Conservation (phyloP, 53 echinoderm and acorn worm species). For the Actinopyga echinites region DNA sequence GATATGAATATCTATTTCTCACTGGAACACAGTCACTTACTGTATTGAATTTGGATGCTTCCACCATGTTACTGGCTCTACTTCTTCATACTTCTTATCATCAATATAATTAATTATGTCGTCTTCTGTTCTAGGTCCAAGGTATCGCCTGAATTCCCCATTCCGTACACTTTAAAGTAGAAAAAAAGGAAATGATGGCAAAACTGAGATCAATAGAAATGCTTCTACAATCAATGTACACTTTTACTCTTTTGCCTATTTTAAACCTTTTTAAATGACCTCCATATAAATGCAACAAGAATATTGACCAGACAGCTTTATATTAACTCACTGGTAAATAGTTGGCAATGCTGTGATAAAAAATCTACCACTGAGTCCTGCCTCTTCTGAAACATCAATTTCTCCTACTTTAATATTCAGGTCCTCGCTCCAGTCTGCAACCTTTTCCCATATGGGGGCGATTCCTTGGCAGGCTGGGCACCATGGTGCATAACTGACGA, state of each 20-base stretch:
- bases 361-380: constrained; percentile 92
- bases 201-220: too few species aligned
- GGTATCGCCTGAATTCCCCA: constrained; percentile 88
- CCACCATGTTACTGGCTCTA: constrained; percentile 79
- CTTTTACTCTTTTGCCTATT: too few species aligned
- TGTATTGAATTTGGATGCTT: constrained; percentile 82
- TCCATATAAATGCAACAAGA: too few species aligned
- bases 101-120: constrained; percentile 81
- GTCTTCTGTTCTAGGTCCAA: constrained; percentile 75
- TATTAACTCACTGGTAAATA: constrained; percentile 83
- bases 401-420: constrained; percentile 85
- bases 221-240: too few species aligned
- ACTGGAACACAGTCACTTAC: constrained; percentile 53
- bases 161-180: constrained; percentile 66
- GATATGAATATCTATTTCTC: too few species aligned
- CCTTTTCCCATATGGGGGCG: constrained; percentile 74
- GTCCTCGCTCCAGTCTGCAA: constrained; percentile 67
- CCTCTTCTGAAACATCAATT: constrained; percentile 87
- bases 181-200: background rate
- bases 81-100: constrained; percentile 73
- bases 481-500: constrained; percentile 95
- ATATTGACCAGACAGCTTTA: too few species aligned
- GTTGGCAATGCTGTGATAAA: constrained; percentile 87
- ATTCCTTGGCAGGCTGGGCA: constrained; percentile 94
- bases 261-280: too few species aligned